Percentiles rank a stretch among this genome's conserved stretches.
Conservation (phyloP, 2,113 vertebrate genomes). For the Sander vitreus region DNA sequence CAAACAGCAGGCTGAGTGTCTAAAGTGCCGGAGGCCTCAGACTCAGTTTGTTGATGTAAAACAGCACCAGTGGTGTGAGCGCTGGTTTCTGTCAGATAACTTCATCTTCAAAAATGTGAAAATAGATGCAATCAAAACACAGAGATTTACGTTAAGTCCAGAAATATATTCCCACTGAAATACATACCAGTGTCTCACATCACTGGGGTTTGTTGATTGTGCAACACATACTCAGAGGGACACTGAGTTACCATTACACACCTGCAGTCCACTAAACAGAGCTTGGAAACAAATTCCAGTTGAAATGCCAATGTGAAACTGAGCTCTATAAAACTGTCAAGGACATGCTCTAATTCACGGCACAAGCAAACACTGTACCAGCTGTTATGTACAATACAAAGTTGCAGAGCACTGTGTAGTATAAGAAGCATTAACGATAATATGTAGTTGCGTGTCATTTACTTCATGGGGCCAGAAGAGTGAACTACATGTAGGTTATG, state of each 20-base stretch:
- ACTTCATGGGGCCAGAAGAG: background rate
- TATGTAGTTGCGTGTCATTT: background rate
- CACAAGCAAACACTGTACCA: constrained; percentile 19
- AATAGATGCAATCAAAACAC: constrained; percentile 35
- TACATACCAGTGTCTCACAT: constrained; percentile 33
- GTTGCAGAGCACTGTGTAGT: background rate
- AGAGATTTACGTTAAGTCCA: constrained; percentile 4
- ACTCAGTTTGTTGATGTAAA: constrained; percentile 43
- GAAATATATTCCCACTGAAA: constrained; percentile 44
- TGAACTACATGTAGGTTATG: background rate
- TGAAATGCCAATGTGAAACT: constrained; percentile 34
- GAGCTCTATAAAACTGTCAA: constrained; percentile 22
- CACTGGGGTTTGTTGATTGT: constrained; percentile 22
- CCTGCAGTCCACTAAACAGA: constrained; percentile 25
- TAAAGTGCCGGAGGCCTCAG: constrained; percentile 28
- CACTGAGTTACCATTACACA: constrained; percentile 18
- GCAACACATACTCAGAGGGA: constrained; percentile 37
- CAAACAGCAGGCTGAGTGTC: constrained; percentile 4
- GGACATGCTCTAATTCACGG: background rate
- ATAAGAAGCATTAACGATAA: background rate
- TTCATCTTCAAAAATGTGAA: constrained; percentile 36
- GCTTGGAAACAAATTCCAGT: constrained; percentile 32
- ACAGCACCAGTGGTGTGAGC: constrained; percentile 29
- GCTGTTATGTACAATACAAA: background rate
- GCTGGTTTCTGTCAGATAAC: constrained; percentile 61